Conservation (phyloP, 92 coral and sea anemone species). For the Bergia puertoricense region DNA sequence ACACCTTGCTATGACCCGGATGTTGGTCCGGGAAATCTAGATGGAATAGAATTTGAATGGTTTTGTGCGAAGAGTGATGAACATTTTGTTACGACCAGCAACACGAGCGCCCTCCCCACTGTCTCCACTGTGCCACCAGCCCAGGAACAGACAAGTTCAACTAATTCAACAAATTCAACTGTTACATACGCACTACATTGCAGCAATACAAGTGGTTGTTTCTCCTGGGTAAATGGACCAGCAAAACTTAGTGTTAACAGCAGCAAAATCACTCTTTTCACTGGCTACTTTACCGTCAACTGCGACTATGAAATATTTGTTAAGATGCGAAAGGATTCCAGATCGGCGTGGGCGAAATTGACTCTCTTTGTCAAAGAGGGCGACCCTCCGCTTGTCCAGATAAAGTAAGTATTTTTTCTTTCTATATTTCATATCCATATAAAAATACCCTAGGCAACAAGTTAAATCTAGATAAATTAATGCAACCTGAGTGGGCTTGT, state of each 20-base stretch:
- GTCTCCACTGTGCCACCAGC: slow-evolving; percentile 43
- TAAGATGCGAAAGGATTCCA: slow-evolving; percentile 56
- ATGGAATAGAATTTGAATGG: slow-evolving; percentile 61
- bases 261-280: slow-evolving; percentile 37
- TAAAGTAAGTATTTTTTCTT: slow-evolving; percentile 55
- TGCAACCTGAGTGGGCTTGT: background rate
- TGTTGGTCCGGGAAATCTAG: slow-evolving; percentile 45
- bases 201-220: slow-evolving; percentile 61
- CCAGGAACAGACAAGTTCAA: background rate
- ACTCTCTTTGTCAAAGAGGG: slow-evolving; percentile 59
- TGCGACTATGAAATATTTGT: slow-evolving; percentile 53
- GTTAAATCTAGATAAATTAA: background rate
- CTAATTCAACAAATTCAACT: slow-evolving; percentile 11
- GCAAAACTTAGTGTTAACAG: slow-evolving; percentile 58
- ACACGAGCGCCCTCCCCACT: slow-evolving; percentile 48
- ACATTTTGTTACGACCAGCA: slow-evolving; percentile 16
- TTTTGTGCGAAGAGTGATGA: slow-evolving; percentile 64
- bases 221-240: slow-evolving; percentile 59
- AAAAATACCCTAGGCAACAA: background rate
- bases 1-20: slow-evolving; percentile 70
- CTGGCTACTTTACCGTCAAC: slow-evolving; percentile 50
- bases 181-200: slow-evolving; percentile 7
- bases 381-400: slow-evolving; percentile 68
- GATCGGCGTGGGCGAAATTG: slow-evolving; percentile 44
- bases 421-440: background rate